Base-by-base conservation (phyloP, 1,140 invertebrate genomes). In the Nylanderia fulva region DNA sequence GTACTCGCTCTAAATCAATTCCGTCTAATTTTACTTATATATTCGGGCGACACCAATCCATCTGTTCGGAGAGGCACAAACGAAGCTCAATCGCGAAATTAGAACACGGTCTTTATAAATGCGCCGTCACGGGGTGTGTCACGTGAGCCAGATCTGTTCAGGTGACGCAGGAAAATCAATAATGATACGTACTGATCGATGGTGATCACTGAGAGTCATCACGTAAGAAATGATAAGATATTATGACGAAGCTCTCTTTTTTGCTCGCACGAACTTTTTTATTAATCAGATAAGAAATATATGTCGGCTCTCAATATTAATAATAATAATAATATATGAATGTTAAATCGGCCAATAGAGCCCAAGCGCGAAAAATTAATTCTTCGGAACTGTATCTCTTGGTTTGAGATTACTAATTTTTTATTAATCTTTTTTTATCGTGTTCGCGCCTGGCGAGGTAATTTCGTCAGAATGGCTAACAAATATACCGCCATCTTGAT, bases 1-100 rank as follows among this genome's bases (percentile, higher is more conserved):
- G 68, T 24, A 45, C 36, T 72, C n/a, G n/a, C n/a, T n/a, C n/a
- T 71, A 82, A 71, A 82, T 71, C 27, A 82, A 72, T 52, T 71
- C n/a, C 39, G 45, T 71, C 66, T 58, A 60, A 68, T 82, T 71
- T 82, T 42, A 66, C 42, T 79, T 66, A 80, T 66, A 80, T 15
- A 56, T 2, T 18, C 45, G 13, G 29, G n/a, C 11, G 18, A 33
- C 15, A 42, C 39, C 63, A 33, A 45, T 64, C n/a, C 33, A 18
- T 18, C 24, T 42, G 29, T 27, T n/a, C 39, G n/a, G 27, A 71
- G 52, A 58, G 24, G 11, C 29, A 79, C 45, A 54, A 79, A 68
- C 45, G 33, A 79, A 79, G 48, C 63, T 79, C 15, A 11, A 54
- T 79, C 76, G 13, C 13, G 33, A 68, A 68, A 79, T 79, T 68